Conservation (phyloP, 2,113 vertebrate species). For the Cepphus grylle region DNA sequence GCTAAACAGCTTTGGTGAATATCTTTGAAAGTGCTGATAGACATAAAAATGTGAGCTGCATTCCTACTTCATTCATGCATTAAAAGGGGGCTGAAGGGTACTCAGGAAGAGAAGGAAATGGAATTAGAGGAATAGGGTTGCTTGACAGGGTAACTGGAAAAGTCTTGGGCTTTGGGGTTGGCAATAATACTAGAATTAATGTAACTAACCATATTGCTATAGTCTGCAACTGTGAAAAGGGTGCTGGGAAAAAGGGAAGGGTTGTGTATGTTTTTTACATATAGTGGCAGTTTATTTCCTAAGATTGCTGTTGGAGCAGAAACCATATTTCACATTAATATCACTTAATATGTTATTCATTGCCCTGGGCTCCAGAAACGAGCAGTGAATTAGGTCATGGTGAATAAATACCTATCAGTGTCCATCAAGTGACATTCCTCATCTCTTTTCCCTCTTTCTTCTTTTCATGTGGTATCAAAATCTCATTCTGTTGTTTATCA, state of each 20-base stretch:
- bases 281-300: constrained; percentile 30
- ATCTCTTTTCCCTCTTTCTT: constrained; percentile 19
- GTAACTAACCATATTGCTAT: neutral
- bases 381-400: constrained; percentile 52
- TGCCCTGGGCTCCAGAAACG: constrained; percentile 35
- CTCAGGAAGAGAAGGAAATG: neutral
- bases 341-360: constrained; percentile 65
- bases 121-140: neutral
- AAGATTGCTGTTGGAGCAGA: constrained; percentile 46
- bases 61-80: neutral
- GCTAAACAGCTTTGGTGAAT: constrained; percentile 7
- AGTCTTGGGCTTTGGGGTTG: neutral
- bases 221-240: neutral
- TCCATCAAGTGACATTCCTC: constrained; percentile 53
- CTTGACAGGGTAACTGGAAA: neutral
- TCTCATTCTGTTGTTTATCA: constrained; percentile 38
- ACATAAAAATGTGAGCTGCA: neutral
- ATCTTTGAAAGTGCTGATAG: constrained; percentile 11
- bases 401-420: constrained; percentile 58
- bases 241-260: neutral
- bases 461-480: constrained; percentile 35
- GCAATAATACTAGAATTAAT: neutral
- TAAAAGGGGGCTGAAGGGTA: neutral
- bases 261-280: constrained; percentile 18
- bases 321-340: constrained; percentile 63